Conservation (phyloP, 2,113 vertebrate genomes). For the Apodemus sylvaticus region DNA sequence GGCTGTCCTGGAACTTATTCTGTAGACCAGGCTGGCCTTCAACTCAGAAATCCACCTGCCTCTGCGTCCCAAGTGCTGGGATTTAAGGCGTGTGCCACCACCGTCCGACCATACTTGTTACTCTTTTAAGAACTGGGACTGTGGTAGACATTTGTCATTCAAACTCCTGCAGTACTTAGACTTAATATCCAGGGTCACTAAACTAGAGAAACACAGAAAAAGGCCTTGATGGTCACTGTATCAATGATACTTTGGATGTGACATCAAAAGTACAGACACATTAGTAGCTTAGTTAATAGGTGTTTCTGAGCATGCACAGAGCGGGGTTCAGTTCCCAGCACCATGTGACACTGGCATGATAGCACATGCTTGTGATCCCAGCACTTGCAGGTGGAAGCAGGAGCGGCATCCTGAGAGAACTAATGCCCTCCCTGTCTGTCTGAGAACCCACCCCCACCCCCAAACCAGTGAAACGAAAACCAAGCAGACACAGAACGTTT, state of each 20-base stretch:
- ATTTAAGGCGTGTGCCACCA: too few relatives aligned
- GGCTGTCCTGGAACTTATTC: too few relatives aligned
- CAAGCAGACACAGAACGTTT: not conserved
- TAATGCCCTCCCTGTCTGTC: not conserved
- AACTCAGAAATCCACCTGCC: too few relatives aligned
- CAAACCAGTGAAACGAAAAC: not conserved
- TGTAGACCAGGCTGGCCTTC: too few relatives aligned
- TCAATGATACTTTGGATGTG: not conserved
- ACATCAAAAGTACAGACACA: not conserved
- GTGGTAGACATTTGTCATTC: not conserved
- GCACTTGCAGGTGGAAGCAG: not conserved
- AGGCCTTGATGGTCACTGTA: not conserved
- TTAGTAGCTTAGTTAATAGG: not conserved
- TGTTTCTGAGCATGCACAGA: not conserved
- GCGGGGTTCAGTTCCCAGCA: not conserved
- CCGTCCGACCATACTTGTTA: not conserved
- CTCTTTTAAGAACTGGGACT: conserved; percentile 22
- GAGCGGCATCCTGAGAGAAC: not conserved
- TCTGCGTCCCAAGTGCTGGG: too few relatives aligned
- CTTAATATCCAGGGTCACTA: not conserved
- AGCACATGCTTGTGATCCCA: not conserved
- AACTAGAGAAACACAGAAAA: not conserved
- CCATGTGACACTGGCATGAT: too few relatives aligned
- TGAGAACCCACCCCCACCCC: not conserved
- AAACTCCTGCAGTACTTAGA: not conserved